A percentile compares a stretch with the other conserved stretches of the same genome.
phyloP scores from a whole-genome alignment of 2,888 invertebrate species.

The Netelia melanura region DNA sequence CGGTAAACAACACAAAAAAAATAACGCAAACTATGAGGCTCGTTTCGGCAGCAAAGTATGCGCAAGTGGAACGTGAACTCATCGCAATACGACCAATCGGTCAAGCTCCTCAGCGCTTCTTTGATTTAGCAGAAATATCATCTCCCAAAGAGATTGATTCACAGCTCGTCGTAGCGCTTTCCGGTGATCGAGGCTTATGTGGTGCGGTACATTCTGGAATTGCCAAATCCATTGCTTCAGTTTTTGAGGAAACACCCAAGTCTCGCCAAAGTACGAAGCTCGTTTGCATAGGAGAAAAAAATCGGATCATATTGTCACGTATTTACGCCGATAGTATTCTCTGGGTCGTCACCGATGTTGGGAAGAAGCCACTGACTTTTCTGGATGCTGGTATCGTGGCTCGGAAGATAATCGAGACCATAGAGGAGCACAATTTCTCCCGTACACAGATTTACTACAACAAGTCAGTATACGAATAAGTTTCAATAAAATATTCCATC shows the following conservation, averaged over 20 bases:
- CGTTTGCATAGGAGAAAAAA: conserved; percentile 70
- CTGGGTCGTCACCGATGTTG: conserved; percentile 69
- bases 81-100: conserved; percentile 61
- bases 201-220: conserved; percentile 72
- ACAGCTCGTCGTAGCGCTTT: conserved; percentile 66
- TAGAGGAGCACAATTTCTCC: conserved; percentile 58
- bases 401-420: conserved; percentile 57
- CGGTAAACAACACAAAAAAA: conserved; percentile 72
- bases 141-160: conserved; percentile 53
- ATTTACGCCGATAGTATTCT: conserved; percentile 66
- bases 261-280: conserved; percentile 59
- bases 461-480: conserved; percentile 63
- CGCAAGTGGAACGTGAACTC: conserved; percentile 67
- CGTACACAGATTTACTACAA: conserved; percentile 70
- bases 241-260: conserved; percentile 49
- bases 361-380: conserved; percentile 70
- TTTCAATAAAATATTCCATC: no score
- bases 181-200: conserved; percentile 72
- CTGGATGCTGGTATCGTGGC: conserved; percentile 68
- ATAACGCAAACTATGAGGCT: conserved; percentile 72
- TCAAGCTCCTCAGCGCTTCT: conserved; percentile 60
- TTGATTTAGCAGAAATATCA: conserved; percentile 61
- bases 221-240: conserved; percentile 57
- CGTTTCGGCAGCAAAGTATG: conserved; percentile 71
- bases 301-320: conserved; percentile 68